A percentile compares a stretch with the other conserved stretches of the same genome.
phyloP scores from a whole-genome alignment of 2,888 invertebrate species.

The Eupithecia subfuscata region DNA sequence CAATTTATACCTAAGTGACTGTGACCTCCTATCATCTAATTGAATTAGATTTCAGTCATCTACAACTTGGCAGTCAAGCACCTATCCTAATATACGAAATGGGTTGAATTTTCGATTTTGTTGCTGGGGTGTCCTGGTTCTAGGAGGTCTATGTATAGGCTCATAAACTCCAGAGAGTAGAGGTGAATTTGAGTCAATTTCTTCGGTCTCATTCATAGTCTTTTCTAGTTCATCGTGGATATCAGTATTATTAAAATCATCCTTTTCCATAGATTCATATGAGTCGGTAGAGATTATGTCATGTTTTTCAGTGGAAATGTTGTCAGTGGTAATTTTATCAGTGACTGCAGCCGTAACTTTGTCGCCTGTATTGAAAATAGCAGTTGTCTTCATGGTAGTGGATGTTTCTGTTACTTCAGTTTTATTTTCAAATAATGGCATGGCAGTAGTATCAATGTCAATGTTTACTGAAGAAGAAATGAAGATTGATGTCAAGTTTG shows the following conservation, averaged over 20 bases:
- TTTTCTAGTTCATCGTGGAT: constrained; percentile 47
- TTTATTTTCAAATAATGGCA: constrained; percentile 17
- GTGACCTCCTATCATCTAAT: constrained; percentile 59
- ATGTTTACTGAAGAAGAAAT: constrained; percentile 33
- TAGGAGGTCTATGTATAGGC: constrained; percentile 70
- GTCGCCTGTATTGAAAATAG: constrained; percentile 19
- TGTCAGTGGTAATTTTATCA: constrained; percentile 20
- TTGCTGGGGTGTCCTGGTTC: constrained; percentile 72
- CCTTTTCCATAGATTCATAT: constrained; percentile 27
- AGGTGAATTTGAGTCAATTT: constrained; percentile 74
- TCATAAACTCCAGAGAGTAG: constrained; percentile 76
- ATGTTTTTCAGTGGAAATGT: constrained; percentile 1
- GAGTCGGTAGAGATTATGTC: constrained; percentile 22
- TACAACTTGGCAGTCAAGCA: constrained; percentile 60
- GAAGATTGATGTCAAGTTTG: constrained; percentile 18
- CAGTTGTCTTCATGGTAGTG: constrained; percentile 23
- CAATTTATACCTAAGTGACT: constrained; percentile 59
- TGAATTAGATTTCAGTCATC: constrained; percentile 65
- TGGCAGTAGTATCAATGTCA: constrained; percentile 26
- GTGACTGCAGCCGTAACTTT: constrained; percentile 10
- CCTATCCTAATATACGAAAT: constrained; percentile 79
- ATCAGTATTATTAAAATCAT: constrained; percentile 34
- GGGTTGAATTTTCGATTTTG: constrained; percentile 77
- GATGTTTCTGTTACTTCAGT: constrained; percentile 24
- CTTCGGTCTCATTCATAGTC: constrained; percentile 53